These are phyloP conservation scores for Australoheros facetus DNA, from an alignment of 2,797 vertebrate genomes.

Conservation along the genomic window DNA sequence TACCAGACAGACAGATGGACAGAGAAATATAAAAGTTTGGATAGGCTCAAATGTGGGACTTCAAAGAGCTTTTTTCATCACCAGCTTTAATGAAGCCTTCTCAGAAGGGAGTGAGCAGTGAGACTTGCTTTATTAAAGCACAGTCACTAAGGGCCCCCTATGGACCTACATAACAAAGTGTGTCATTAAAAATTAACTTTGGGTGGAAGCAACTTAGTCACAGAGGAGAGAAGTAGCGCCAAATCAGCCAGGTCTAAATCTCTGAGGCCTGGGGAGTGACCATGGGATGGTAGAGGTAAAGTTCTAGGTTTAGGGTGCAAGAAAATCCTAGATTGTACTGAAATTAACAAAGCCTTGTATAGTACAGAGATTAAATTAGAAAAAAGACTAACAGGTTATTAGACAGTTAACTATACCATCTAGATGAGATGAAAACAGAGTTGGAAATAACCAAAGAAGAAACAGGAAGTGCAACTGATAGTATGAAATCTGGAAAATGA, in stretches of 20 bases:
- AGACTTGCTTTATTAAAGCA: constrained; percentile 75
- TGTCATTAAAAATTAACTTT: constrained; percentile 80
- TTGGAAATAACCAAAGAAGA: not conserved
- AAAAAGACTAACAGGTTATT: not conserved
- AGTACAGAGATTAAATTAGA: not conserved
- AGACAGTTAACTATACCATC: too few relatives aligned
- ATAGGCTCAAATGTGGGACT: constrained; percentile 65
- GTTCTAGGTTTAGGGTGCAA: not conserved
- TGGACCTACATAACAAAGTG: constrained; percentile 77
- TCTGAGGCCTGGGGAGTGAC: constrained; percentile 36
- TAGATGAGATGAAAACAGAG: not conserved
- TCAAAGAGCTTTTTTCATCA: constrained; percentile 59
- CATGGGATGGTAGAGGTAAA: not conserved
- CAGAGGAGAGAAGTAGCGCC: constrained; percentile 55
- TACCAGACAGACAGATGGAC: constrained; percentile 60
- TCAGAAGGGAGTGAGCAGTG: constrained; percentile 67
- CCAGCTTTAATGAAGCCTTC: constrained; percentile 74
- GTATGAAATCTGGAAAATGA: not conserved
- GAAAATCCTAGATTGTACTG: not conserved
- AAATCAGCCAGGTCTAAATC: constrained; percentile 45
- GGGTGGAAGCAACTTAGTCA: constrained; percentile 70
- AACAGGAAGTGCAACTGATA: not conserved
- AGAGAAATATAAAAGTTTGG: constrained; percentile 62
- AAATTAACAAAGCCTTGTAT: not conserved
- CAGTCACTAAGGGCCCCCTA: constrained; percentile 67